Base-by-base conservation (phyloP, 2,888 invertebrate species). In the Cheilosia variabilis region DNA sequence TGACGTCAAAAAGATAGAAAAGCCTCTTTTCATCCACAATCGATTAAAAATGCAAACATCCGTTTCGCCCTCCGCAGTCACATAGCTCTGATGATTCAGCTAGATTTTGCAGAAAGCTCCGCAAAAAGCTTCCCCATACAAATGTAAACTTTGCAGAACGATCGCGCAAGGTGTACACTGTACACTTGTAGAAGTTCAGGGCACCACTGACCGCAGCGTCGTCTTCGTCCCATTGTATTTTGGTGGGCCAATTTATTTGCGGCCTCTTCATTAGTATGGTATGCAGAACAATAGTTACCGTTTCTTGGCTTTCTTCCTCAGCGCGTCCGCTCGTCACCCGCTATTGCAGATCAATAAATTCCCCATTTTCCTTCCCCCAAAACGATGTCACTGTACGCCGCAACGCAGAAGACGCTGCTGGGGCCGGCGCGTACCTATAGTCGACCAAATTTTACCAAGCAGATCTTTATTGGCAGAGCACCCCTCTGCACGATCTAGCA, bases 61-160 rank as follows among this genome's bases (percentile, higher is more conserved):
- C 37, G 37, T 37, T 37, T 13, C 37, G 37, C 34, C 34, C 34
- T 34, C 34, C 34, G 2, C 10, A 34, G 34, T 10, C 34, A 34
- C 34, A 34, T 10, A 55, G 43, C 60, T 0, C 17, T 27, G 52
- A 66, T 65, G 69, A 22, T 31, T 19, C 68, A 43, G 41, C 45
- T 27, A 17, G 47, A 60, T 41, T 50, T 66, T 80, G 80, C 75
- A 75, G 79, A 84, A 84, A 84, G 84, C 84, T 84, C 43, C 7
- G 10, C 5, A 45, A 60, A 75, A 68, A 63, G 66, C 72, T 68
- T 41, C 55, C 58, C 10, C 41, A 27, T 31, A 68, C 43, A 65
- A 52, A 31, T 43, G 13, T 43, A 60, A 15, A 41, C 10, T 75
- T 63, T 50, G 58, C 71, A 65, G 71, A 82, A 2, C 27, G 57